Evolutionary conservation across 2,797 vertebrate species (phyloP).

Genomic region (Podarcis siculus): DNA sequence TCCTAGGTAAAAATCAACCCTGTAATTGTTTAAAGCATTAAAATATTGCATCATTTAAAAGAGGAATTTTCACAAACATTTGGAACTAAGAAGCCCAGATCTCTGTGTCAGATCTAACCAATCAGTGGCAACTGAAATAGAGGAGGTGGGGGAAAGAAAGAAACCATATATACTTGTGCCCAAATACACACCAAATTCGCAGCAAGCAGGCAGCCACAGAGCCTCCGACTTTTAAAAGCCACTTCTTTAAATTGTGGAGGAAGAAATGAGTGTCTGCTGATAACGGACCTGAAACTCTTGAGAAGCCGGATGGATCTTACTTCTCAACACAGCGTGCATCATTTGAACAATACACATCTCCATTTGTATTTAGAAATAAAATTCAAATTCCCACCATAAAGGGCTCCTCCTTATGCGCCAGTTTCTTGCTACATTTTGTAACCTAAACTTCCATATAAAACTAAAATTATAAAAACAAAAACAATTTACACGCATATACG

Average conservation of each 20-base stretch:
- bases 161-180: neutral
- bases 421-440: neutral
- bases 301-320: neutral
- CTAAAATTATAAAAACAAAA: neutral
- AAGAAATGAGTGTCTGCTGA: neutral
- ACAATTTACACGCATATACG: neutral
- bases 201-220: neutral
- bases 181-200: neutral
- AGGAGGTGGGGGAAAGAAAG: neutral
- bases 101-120: neutral
- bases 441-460: neutral
- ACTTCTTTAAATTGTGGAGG: slow-evolving; percentile 15
- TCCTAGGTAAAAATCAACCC: neutral
- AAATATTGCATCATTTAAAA: neutral
- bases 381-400: neutral
- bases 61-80: neutral
- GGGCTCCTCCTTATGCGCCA: neutral
- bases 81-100: neutral
- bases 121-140: neutral
- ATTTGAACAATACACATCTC: neutral
- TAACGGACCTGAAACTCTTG: slow-evolving; percentile 30
- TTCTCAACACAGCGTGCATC: neutral
- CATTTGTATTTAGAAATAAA: neutral
- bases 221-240: neutral
- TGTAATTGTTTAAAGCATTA: neutral